These are phyloP conservation scores for Gymnobelideus leadbeateri DNA, from an alignment of 2,113 vertebrate genomes.

Conservation along the genomic window DNA sequence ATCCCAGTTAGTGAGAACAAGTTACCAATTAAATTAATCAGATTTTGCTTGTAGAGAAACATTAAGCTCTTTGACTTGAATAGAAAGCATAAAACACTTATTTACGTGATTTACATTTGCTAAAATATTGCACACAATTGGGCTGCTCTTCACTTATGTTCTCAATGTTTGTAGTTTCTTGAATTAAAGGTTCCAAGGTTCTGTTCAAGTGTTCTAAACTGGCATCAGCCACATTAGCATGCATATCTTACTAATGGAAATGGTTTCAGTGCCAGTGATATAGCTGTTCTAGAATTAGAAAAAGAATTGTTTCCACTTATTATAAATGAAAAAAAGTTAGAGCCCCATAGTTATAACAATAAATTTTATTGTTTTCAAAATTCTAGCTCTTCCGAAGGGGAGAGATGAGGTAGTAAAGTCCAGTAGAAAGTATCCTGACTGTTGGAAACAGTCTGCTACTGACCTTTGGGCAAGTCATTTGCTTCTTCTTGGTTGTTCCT, in stretches of 20 bases:
- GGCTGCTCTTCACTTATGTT: not conserved
- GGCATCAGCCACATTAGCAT: not conserved
- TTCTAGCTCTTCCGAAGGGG: not conserved
- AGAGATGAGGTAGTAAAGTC: not conserved
- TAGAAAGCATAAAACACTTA: not conserved
- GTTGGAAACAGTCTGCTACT: not conserved
- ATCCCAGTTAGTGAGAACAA: not conserved
- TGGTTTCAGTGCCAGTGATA: not conserved
- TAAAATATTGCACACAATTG: not conserved
- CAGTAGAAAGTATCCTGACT: not conserved
- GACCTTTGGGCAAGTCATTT: not conserved
- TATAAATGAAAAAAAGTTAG: not conserved
- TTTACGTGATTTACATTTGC: not conserved
- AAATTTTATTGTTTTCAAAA: not conserved
- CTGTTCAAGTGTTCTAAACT: not conserved
- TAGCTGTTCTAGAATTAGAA: not conserved
- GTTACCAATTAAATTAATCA: slow-evolving; percentile 8
- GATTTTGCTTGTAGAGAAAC: not conserved
- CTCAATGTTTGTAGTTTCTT: not conserved
- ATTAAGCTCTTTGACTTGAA: not conserved
- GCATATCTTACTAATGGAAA: not conserved
- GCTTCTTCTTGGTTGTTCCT: not conserved
- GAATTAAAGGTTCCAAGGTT: not conserved
- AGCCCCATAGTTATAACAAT: not conserved
- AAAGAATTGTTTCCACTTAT: not conserved